phyloP scores from a whole-genome alignment of 2,888 invertebrate genomes.

The Eueremaeus valkanovi region DNA sequence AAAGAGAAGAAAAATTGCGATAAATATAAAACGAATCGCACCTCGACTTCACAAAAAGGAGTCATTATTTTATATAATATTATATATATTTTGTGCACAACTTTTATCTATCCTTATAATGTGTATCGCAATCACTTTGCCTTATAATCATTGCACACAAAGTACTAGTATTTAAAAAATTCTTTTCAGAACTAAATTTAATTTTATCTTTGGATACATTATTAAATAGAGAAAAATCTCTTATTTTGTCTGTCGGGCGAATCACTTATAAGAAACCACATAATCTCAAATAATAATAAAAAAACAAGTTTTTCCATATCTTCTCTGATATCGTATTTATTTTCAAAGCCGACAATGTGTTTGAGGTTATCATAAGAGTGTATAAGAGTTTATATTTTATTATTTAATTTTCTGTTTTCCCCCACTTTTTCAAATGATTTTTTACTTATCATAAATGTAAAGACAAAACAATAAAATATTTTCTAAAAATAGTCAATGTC shows the following conservation, averaged over 20 bases:
- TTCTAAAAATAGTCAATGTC: background rate
- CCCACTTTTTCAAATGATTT: background rate
- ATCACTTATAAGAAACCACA: background rate
- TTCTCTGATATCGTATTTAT: background rate
- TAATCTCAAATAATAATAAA: background rate
- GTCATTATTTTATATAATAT: background rate
- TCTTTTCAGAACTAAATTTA: background rate
- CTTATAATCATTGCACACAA: background rate
- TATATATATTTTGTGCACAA: background rate
- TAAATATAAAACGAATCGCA: constrained; percentile 14
- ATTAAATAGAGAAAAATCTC: background rate
- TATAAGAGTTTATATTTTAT: background rate
- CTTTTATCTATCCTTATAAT: background rate
- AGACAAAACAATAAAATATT: constrained; percentile 20
- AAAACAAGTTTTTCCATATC: constrained; percentile 2
- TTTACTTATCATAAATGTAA: background rate
- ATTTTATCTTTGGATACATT: background rate
- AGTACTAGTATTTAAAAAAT: background rate
- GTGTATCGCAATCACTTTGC: background rate
- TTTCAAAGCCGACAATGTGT: background rate
- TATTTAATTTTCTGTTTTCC: background rate
- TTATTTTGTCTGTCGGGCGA: background rate
- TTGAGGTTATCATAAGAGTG: background rate
- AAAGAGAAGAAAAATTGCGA: background rate
- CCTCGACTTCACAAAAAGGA: background rate